phyloP scores from a whole-genome alignment of 2,113 vertebrate species.

The Ciconia maguari region DNA sequence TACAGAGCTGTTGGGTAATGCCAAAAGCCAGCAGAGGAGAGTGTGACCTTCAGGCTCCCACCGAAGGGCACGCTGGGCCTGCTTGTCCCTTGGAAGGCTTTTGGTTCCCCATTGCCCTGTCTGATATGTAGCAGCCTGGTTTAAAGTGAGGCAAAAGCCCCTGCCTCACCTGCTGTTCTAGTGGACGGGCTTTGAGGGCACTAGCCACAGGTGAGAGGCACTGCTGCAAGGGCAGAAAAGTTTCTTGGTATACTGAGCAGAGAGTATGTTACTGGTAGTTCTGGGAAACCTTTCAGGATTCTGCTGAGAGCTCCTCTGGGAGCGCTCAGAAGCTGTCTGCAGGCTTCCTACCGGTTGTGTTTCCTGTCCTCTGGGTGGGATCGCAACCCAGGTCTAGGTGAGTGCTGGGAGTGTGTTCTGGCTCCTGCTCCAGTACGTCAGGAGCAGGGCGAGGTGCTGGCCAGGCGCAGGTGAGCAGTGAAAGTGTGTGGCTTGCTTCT shows the following conservation, averaged over 20 bases:
- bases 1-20: constrained; percentile 28
- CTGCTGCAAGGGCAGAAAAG: not conserved
- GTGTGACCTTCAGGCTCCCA: constrained; percentile 78
- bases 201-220: not conserved
- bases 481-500: not conserved
- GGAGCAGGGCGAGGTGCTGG: not conserved
- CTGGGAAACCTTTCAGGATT: not conserved
- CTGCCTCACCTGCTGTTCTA: not conserved
- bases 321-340: not conserved
- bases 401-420: not conserved
- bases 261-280: not conserved
- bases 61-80: constrained; percentile 65
- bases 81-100: constrained; percentile 2
- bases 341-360: fast-evolving
- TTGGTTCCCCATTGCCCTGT: not conserved
- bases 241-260: not conserved
- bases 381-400: not conserved
- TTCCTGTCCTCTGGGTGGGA: not conserved
- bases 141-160: not conserved
- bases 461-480: fast-evolving
- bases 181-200: not conserved
- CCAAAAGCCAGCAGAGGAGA: constrained; percentile 48
- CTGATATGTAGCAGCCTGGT: not conserved
- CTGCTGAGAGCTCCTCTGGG: not conserved
- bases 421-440: not conserved